Percentiles rank a stretch among this genome's conserved stretches.
Conservation (phyloP, 2,113 vertebrate species). For the Tyto alba region DNA sequence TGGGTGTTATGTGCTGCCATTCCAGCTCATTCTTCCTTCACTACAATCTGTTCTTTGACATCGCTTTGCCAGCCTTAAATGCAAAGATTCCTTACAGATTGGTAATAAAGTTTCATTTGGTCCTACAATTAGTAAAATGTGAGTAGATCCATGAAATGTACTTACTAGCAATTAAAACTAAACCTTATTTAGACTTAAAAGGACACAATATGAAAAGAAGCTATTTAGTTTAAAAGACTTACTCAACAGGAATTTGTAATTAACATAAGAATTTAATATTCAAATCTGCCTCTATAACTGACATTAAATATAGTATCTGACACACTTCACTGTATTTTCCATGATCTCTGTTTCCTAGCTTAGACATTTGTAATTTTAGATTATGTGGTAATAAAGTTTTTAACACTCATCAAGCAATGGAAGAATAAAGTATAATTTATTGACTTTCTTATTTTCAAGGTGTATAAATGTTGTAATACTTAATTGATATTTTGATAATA, state of each 20-base stretch:
- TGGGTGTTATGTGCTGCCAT: neutral
- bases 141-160: neutral
- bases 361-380: neutral
- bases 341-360: neutral
- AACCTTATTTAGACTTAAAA: neutral
- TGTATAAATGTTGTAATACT: neutral
- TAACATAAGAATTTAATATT: neutral
- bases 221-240: neutral
- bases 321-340: neutral
- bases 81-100: neutral
- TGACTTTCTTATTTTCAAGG: neutral
- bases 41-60: neutral
- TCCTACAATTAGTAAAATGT: neutral
- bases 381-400: neutral
- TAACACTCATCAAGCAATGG: neutral
- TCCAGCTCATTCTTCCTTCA: neutral
- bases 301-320: neutral
- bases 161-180: neutral
- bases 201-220: neutral
- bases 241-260: neutral
- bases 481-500: neutral
- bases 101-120: neutral
- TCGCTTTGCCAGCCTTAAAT: neutral
- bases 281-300: neutral
- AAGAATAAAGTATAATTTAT: neutral